Conservation (phyloP, 2,888 invertebrate genomes). For the Caenorhabditis virilis region DNA sequence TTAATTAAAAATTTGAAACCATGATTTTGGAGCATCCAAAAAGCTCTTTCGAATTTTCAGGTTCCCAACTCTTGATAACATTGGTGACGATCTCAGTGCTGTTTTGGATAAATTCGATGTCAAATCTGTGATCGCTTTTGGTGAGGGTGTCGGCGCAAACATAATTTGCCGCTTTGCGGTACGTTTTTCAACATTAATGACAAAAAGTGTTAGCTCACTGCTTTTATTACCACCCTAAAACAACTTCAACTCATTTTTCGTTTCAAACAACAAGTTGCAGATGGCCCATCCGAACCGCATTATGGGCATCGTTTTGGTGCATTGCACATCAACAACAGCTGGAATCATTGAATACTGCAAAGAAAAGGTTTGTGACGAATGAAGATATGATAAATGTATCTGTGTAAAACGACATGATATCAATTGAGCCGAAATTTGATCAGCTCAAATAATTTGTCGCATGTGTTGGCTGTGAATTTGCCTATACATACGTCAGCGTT, state of each 20-base stretch:
- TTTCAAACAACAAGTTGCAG: too few species aligned
- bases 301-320: slow-evolving; percentile 82
- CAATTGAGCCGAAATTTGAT: too few species aligned
- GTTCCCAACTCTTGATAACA: slow-evolving; percentile 81
- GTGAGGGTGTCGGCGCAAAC: slow-evolving; percentile 87
- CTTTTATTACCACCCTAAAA: too few species aligned
- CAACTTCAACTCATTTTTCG: too few species aligned
- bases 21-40: too few species aligned
- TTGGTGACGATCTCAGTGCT: slow-evolving; percentile 82
- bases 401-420: too few species aligned
- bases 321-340: slow-evolving; percentile 85
- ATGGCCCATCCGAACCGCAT: slow-evolving; percentile 81
- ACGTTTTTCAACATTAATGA: neutral
- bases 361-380: too few species aligned
- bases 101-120: slow-evolving; percentile 82
- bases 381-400: too few species aligned
- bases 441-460: too few species aligned
- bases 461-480: too few species aligned
- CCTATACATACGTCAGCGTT: too few species aligned
- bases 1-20: too few species aligned
- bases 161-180: slow-evolving; percentile 82
- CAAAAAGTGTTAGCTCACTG: neutral
- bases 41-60: slow-evolving; percentile 66
- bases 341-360: slow-evolving; percentile 85
- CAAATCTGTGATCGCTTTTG: slow-evolving; percentile 80